These are phyloP conservation scores for Podarcis lilfordi DNA, from an alignment of 2,797 vertebrate genomes.

Conservation along the genomic window DNA sequence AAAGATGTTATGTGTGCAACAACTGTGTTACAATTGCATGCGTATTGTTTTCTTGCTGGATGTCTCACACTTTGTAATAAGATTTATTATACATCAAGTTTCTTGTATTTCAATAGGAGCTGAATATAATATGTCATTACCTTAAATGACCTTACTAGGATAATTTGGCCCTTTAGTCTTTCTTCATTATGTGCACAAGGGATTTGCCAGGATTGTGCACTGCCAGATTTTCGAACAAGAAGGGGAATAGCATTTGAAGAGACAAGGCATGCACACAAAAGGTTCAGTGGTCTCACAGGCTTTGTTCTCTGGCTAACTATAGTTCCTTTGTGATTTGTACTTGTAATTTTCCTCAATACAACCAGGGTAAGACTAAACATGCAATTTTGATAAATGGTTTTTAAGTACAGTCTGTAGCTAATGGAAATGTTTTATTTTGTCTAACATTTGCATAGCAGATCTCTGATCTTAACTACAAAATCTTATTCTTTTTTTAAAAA, in stretches of 20 bases:
- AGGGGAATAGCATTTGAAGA: constrained; percentile 45
- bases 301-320: constrained; percentile 12
- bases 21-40: background rate
- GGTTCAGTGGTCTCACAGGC: constrained; percentile 38
- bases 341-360: constrained; percentile 54
- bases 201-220: background rate
- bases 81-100: constrained; percentile 30
- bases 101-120: background rate
- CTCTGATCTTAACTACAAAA: background rate
- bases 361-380: constrained; percentile 57
- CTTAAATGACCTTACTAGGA: constrained; percentile 40
- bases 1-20: background rate
- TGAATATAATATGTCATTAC: constrained; percentile 31
- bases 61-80: background rate
- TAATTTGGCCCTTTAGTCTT: constrained; percentile 35
- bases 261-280: constrained; percentile 46
- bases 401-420: constrained; percentile 44
- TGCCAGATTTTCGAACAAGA: constrained; percentile 48
- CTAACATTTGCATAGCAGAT: background rate
- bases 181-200: constrained; percentile 33
- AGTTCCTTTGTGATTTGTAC: constrained; percentile 50
- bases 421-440: constrained; percentile 21
- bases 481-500: background rate
- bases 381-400: constrained; percentile 20
- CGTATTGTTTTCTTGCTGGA: background rate